Conservation (phyloP, 2,113 vertebrate genomes). For the Saccopteryx leptura region DNA sequence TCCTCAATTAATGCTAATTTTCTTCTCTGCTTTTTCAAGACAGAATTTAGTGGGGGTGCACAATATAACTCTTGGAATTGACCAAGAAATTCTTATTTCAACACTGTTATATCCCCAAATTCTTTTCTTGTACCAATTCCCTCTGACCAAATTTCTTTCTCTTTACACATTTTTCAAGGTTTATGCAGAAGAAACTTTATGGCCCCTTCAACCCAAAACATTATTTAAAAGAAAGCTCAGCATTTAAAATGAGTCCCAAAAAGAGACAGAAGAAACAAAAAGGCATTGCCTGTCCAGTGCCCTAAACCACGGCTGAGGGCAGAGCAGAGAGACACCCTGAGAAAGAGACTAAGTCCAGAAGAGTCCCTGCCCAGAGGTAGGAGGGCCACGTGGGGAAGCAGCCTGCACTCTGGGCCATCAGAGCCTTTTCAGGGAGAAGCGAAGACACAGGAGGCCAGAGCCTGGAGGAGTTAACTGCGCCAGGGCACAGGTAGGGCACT, state of each 20-base stretch:
- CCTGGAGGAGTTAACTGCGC: not conserved
- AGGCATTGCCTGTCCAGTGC: no score
- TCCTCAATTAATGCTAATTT: not conserved
- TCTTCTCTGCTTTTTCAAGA: not conserved
- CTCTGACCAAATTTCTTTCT: not conserved
- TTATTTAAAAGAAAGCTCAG: slow-evolving; percentile 5
- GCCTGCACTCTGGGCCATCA: not conserved
- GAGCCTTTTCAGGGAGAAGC: not conserved
- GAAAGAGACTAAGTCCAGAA: not conserved
- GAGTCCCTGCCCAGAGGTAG: not conserved
- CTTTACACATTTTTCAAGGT: not conserved
- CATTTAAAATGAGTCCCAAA: not conserved
- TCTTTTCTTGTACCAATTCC: not conserved
- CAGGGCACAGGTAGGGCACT: not conserved
- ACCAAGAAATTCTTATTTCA: not conserved
- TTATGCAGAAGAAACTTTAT: not conserved
- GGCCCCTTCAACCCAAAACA: not conserved
- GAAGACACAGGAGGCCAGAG: fast-evolving
- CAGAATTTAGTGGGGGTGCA: not conserved
- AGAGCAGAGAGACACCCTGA: not conserved
- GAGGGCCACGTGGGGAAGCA: fast-evolving
- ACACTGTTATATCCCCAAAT: not conserved
- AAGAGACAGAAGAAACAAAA: not conserved
- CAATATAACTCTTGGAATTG: not conserved
- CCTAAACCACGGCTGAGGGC: not conserved